Percentiles rank a stretch among this genome's conserved stretches.
These are phyloP conservation scores for Nasonia oneida DNA, from an alignment of 2,888 invertebrate species.

Conservation along the genomic window DNA sequence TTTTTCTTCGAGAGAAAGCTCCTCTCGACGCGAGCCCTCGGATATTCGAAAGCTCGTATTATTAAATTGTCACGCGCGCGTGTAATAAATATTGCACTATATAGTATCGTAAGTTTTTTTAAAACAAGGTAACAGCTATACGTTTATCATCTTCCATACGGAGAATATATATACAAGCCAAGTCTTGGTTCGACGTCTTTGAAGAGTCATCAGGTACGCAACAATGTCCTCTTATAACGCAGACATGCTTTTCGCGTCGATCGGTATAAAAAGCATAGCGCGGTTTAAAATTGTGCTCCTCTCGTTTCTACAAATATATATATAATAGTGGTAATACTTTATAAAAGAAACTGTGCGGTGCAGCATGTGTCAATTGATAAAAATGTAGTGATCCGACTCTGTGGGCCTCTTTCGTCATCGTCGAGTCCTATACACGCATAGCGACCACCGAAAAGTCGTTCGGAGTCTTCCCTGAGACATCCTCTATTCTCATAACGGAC, in stretches of 20 bases:
- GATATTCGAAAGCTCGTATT: conserved; percentile 43
- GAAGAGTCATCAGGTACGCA: conserved; percentile 60
- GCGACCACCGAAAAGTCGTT: not conserved
- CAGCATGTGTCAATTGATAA: too few relatives aligned
- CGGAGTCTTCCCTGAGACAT: not conserved
- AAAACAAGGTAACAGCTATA: conserved; percentile 30
- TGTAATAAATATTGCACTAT: conserved; percentile 56
- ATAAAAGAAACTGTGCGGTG: too few relatives aligned
- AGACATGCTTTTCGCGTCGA: not conserved
- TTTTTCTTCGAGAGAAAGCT: not conserved
- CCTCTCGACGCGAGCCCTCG: conserved; percentile 26
- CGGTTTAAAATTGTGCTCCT: too few relatives aligned
- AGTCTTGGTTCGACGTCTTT: conserved; percentile 53
- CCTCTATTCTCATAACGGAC: not conserved
- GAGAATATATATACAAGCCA: conserved; percentile 31
- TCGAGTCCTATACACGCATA: too few relatives aligned
- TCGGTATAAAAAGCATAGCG: not conserved
- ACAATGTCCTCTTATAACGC: not conserved
- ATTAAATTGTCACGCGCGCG: not conserved
- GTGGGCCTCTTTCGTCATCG: too few relatives aligned
- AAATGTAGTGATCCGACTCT: too few relatives aligned
- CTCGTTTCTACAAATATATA: too few relatives aligned
- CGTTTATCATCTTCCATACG: conserved; percentile 21
- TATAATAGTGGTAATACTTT: too few relatives aligned
- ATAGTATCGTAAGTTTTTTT: conserved; percentile 15